Evolutionary conservation across 1,140 invertebrate genomes (phyloP), one percentile per base, ranked within the genome.

Genomic region (Temnothorax curvispinosus): DNA sequence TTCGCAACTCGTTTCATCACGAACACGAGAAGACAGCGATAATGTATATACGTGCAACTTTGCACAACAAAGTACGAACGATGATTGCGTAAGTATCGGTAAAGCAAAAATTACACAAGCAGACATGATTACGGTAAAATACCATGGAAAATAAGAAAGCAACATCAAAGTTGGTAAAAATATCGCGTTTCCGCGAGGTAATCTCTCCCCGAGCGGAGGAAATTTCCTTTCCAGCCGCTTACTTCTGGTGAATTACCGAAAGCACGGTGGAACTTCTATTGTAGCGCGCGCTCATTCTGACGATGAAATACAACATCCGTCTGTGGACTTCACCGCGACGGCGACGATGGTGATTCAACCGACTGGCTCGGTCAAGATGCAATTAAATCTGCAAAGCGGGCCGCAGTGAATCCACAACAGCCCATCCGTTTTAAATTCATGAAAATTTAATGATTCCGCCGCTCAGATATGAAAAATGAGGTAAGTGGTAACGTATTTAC

Each of bases 281-380:
- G 84, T 76, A 58, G 58, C 56, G 41, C 72, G 88, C 72, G 88
- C 72, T 76, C 82, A 67, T 89, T 81, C 56, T 67, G 76, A 80
- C 87, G 60, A 69, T 74, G 84, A 90, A 88, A 89, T 84, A 76
- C 78, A 85, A 80, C 82, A 64, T 87, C 65, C 78, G 82, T 38
- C 60, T 9, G 72, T 47, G 78, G 77, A 72, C 65, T 69, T 72
- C 62, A 62, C 75, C 32, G 80, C 71, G 86, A 85, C 86, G 47
- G 86, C 72, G 54, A 74, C 72, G 54, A 72, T 54, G 41, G 35
- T 41, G 76, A 77, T 85, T 74, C 88, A 38, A 86, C 69, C 75
- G 88, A 76, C 88, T 38, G 75, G 71, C 67, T 87, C 72, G 88
- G 84, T 87, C 88, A 89, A 90, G 89, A 87, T 84, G 88, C 89